phyloP scores from a whole-genome alignment of 2,113 vertebrate genomes.

The Hipposideros armiger region DNA sequence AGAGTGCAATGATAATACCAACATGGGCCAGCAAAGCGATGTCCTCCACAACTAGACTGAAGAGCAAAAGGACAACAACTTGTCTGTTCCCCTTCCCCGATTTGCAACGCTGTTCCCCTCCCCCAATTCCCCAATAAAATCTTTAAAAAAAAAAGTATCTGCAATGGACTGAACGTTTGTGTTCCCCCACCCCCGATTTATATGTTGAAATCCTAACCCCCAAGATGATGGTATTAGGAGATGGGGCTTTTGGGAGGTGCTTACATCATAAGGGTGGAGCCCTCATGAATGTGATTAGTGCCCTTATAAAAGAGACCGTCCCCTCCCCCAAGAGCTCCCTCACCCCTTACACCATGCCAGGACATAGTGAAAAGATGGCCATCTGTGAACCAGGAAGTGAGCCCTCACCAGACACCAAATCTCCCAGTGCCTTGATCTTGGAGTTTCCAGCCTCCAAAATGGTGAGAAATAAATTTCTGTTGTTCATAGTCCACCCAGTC shows the following conservation, averaged over 20 bases:
- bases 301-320: neutral
- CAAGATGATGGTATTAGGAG: neutral
- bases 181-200: neutral
- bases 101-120: too few species aligned
- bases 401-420: neutral
- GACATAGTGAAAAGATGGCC: neutral
- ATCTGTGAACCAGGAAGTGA: neutral
- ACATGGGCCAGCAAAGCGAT: too few species aligned
- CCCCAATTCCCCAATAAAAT: too few species aligned
- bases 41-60: too few species aligned
- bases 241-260: neutral
- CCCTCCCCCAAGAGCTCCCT: neutral
- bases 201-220: neutral
- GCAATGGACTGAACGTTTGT: neutral
- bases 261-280: neutral
- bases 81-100: too few species aligned
- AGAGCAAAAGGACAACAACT: too few species aligned
- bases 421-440: neutral
- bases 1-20: too few species aligned
- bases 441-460: neutral
- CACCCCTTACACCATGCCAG: neutral
- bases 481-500: neutral
- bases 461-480: neutral
- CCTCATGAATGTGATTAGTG: neutral
- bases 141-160: neutral